Evolutionary conservation across 1,140 invertebrate genomes (phyloP).

Genomic region (Euborellia annulipes): DNA sequence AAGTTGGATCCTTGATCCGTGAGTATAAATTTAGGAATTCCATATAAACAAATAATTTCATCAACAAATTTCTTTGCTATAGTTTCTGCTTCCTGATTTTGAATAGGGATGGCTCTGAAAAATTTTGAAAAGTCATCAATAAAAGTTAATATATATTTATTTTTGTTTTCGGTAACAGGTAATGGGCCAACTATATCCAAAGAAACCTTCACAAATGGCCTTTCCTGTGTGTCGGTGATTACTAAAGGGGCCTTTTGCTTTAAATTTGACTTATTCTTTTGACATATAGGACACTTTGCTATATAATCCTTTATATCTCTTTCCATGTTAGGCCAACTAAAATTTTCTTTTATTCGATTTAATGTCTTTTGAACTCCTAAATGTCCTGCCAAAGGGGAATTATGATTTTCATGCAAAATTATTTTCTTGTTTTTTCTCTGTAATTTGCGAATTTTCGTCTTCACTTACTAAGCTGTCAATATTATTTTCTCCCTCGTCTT

Average conservation of each 20-base stretch:
- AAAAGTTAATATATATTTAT: conserved; percentile 21
- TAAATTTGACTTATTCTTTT: conserved; percentile 12
- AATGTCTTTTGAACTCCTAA: conserved; percentile 10
- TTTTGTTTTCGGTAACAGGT: conserved; percentile 13
- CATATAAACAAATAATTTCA: conserved; percentile 19
- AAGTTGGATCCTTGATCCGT: conserved; percentile 22
- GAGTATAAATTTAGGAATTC: conserved; percentile 19
- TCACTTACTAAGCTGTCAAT: not conserved
- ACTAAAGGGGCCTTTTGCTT: no score
- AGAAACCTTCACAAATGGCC: conserved; percentile 10
- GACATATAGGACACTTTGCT: conserved; percentile 8
- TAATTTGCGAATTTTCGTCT: not conserved
- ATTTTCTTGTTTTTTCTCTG: not conserved
- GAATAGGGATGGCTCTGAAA: conserved; percentile 11
- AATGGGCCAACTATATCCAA: conserved; percentile 22
- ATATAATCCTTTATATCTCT: conserved; percentile 10
- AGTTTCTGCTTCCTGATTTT: conserved; percentile 16
- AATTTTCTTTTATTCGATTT: conserved; percentile 7
- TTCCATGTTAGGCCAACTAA: conserved; percentile 8
- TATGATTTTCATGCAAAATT: conserved; percentile 14
- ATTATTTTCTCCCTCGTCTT: not conserved
- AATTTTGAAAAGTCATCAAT: conserved; percentile 22
- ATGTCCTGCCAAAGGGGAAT: conserved; percentile 12
- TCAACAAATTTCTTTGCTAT: conserved; percentile 16
- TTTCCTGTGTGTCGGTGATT: conserved; percentile 14